Evolutionary conservation across 1,140 invertebrate species (phyloP).

Genomic region (Ips nitidus): DNA sequence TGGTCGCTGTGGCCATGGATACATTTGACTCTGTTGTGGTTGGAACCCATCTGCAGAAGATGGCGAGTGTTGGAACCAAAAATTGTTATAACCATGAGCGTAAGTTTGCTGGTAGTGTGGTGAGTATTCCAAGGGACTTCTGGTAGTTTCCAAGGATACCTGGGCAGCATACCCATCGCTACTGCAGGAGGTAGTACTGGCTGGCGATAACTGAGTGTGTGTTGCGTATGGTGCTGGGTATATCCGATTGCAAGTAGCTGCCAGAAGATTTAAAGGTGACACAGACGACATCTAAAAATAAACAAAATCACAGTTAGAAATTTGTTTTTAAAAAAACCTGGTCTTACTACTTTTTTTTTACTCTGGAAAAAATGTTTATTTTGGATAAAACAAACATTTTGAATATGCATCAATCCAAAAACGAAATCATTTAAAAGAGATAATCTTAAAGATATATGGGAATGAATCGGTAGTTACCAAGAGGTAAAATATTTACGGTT

Average conservation of each 20-base stretch:
- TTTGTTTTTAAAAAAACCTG: background rate
- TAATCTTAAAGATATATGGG: no score
- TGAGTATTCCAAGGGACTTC: constrained; percentile 48
- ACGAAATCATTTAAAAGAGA: no score
- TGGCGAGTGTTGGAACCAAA: constrained; percentile 51
- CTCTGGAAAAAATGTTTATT: background rate
- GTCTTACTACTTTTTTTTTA: background rate
- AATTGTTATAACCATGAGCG: constrained; percentile 42
- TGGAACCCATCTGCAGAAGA: constrained; percentile 48
- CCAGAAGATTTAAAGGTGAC: constrained; percentile 44
- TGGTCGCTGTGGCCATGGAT: constrained; percentile 34
- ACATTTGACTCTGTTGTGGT: constrained; percentile 42
- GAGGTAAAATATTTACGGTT: no score
- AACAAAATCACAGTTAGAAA: constrained; percentile 14
- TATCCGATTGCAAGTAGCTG: constrained; percentile 45
- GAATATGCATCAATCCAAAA: no score
- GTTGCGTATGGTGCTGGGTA: constrained; percentile 42
- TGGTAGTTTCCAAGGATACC: constrained; percentile 43
- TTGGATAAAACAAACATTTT: no score
- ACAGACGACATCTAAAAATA: constrained; percentile 47
- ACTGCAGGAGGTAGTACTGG: constrained; percentile 47
- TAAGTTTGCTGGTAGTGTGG: constrained; percentile 47
- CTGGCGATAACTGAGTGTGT: constrained; percentile 45
- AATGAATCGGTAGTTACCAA: no score
- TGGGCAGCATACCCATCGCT: constrained; percentile 48